phyloP scores from a whole-genome alignment of 2,113 vertebrate species.

The Prunella fulvescens region DNA sequence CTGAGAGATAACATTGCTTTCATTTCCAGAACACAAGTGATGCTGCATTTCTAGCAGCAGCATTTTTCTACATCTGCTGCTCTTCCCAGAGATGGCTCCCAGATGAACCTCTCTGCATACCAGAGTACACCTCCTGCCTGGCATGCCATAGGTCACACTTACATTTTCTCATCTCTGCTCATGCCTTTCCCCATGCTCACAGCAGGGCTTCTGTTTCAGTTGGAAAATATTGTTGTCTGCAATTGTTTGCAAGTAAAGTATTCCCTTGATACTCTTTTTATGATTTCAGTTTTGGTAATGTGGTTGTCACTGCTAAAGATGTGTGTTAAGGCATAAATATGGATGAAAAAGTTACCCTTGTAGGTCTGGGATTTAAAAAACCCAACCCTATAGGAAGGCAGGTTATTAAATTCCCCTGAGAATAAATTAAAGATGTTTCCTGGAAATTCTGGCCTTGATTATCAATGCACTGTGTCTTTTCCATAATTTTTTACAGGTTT shows the following conservation, averaged over 20 bases:
- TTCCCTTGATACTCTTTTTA: background rate
- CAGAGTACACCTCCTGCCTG: background rate
- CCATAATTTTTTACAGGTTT: background rate
- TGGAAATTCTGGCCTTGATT: background rate
- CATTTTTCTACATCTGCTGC: background rate
- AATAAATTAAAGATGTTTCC: background rate
- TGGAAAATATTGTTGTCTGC: background rate
- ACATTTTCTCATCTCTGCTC: background rate
- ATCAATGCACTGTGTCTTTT: background rate
- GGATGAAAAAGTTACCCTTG: background rate
- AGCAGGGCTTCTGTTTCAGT: background rate
- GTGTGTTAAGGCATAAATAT: background rate
- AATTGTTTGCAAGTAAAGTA: background rate
- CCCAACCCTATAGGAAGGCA: background rate
- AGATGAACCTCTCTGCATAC: background rate
- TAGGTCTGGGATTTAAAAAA: background rate
- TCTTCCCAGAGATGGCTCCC: background rate
- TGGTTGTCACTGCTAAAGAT: background rate
- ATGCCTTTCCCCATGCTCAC: background rate
- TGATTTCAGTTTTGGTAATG: background rate
- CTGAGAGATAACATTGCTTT: background rate
- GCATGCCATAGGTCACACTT: background rate
- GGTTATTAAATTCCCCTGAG: background rate
- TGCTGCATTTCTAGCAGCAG: background rate
- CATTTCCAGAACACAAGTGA: background rate